These are phyloP conservation scores for Hydrolagus colliei DNA, from an alignment of 2,797 vertebrate genomes.

Conservation along the genomic window DNA sequence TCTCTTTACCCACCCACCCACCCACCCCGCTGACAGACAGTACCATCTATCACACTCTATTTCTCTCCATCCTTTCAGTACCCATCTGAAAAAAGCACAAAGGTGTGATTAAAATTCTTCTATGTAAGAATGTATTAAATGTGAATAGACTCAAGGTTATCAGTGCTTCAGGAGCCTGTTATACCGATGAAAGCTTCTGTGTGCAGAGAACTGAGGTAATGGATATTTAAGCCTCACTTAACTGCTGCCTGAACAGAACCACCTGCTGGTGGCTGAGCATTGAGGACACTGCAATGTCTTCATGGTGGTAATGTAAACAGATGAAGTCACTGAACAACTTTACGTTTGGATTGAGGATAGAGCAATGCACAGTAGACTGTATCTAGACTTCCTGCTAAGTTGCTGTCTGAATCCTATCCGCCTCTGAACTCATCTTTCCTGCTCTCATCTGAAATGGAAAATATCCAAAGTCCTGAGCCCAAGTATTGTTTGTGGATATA, in stretches of 20 bases:
- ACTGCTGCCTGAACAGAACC: neutral
- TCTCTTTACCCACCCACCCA: too few species aligned
- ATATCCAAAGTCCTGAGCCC: neutral
- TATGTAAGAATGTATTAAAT: too few species aligned
- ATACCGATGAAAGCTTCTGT: too few species aligned
- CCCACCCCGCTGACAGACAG: too few species aligned
- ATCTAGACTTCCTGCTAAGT: neutral
- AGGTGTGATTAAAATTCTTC: too few species aligned
- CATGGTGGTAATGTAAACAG: neutral
- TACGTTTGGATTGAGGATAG: too few species aligned
- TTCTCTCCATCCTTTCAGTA: too few species aligned
- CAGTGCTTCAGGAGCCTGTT: too few species aligned
- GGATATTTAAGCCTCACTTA: neutral
- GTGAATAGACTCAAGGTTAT: too few species aligned
- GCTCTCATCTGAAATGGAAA: neutral
- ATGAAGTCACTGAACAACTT: neutral
- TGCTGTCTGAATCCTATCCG: neutral
- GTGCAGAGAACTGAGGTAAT: neutral
- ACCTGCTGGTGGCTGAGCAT: neutral
- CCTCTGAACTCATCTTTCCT: neutral
- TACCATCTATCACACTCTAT: too few species aligned
- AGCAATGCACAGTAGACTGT: neutral
- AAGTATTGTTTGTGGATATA: neutral
- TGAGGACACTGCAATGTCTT: neutral
- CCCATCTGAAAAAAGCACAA: too few species aligned